Percentiles rank a stretch among this genome's conserved stretches.
phyloP scores from a whole-genome alignment of 37 sponge, comb jelly and placozoan species.

The Agelas oroides region DNA sequence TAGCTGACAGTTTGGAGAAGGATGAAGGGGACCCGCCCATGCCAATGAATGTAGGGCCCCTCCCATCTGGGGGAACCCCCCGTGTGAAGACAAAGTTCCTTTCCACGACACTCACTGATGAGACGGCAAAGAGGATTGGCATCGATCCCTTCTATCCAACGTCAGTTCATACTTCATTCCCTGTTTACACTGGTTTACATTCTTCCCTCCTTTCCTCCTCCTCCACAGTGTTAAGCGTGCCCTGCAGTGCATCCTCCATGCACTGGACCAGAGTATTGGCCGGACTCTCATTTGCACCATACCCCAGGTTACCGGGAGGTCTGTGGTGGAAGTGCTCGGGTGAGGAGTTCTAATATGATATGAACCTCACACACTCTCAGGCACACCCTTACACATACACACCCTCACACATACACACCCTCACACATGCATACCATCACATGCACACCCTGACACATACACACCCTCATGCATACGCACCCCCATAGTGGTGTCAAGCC shows the following conservation, averaged over 20 bases:
- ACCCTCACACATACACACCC: not conserved
- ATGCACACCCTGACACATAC: no score
- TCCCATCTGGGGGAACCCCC: conserved; percentile 83
- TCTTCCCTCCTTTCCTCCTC: no score
- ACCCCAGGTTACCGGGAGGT: conserved; percentile 46
- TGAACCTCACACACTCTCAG: no score
- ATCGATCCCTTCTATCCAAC: conserved; percentile 76
- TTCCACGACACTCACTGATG: conserved; percentile 87
- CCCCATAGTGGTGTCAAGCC: conserved; percentile 67
- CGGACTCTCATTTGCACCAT: conserved; percentile 74
- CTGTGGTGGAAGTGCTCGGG: conserved; percentile 48
- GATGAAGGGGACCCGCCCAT: conserved; percentile 95
- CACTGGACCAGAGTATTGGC: conserved; percentile 87
- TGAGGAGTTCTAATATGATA: not conserved
- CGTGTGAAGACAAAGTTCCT: conserved; percentile 78
- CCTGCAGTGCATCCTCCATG: conserved; percentile 78
- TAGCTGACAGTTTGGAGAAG: conserved; percentile 90
- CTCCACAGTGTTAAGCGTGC: conserved; percentile 76
- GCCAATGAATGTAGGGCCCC: conserved; percentile 77
- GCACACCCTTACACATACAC: not conserved
- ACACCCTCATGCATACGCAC: no score
- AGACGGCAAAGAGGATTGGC: conserved; percentile 92
- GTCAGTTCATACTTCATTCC: conserved; percentile 30
- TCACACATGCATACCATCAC: not conserved
- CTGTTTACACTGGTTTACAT: not conserved